Evolutionary conservation across 35 echinoderm and acorn worm species (phyloP).

Genomic region (Holothuria glaberrima): DNA sequence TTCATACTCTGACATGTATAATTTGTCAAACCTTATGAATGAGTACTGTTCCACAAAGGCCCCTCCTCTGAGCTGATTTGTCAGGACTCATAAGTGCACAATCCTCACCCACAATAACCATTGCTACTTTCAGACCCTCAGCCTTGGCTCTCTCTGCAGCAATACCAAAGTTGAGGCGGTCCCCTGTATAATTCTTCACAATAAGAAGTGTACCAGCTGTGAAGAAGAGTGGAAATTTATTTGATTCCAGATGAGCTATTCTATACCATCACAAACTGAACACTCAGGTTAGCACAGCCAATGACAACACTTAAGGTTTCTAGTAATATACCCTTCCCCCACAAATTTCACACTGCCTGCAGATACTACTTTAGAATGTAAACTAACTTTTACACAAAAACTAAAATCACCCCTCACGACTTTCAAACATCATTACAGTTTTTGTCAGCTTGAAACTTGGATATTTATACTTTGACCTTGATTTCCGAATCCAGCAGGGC

Average conservation of each 20-base stretch:
- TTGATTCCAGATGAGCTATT: neutral
- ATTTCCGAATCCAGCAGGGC: too few species aligned
- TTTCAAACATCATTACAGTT: too few species aligned
- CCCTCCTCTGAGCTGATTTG: constrained; percentile 73
- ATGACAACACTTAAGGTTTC: neutral
- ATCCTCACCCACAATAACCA: constrained; percentile 82
- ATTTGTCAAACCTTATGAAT: constrained; percentile 76
- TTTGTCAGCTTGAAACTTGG: too few species aligned
- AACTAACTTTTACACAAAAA: too few species aligned
- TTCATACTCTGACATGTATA: neutral
- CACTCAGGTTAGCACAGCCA: neutral
- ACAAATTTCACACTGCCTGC: neutral
- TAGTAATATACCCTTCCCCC: neutral
- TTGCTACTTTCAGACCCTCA: constrained; percentile 74
- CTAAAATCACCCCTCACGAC: too few species aligned
- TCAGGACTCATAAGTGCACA: constrained; percentile 78
- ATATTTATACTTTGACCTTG: too few species aligned
- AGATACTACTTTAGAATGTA: neutral
- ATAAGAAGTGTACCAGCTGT: constrained; percentile 85
- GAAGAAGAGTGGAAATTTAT: neutral
- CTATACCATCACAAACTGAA: neutral
- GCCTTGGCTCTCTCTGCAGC: constrained; percentile 86
- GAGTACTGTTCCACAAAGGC: constrained; percentile 84
- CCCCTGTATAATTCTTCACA: constrained; percentile 87
- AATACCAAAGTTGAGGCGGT: constrained; percentile 87